Conservation (phyloP, 2,797 vertebrate genomes). For the Sparidentex hasta region DNA sequence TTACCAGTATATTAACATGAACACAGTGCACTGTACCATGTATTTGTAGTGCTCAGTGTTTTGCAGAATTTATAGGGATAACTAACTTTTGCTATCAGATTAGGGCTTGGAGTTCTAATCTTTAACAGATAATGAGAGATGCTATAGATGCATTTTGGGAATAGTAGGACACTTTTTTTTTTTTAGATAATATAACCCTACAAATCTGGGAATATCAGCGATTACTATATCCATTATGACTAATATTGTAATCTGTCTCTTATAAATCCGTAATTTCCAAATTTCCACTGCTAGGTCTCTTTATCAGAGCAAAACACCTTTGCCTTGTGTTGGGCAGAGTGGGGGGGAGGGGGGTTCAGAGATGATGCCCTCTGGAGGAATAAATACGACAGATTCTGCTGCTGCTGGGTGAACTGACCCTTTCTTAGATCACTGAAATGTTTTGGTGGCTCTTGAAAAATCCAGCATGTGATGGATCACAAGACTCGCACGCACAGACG, state of each 20-base stretch:
- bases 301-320: too few species aligned
- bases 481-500: background rate
- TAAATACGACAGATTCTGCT: too few species aligned
- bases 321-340: too few species aligned
- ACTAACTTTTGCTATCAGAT: background rate
- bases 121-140: background rate
- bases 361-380: too few species aligned
- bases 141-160: background rate
- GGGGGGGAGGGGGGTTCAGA: too few species aligned
- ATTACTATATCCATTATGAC: background rate
- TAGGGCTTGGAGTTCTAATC: background rate
- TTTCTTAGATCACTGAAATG: background rate
- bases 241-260: background rate
- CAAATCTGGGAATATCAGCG: background rate
- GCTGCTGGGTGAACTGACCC: too few species aligned
- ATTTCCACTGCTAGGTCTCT: too few species aligned
- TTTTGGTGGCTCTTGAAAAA: background rate
- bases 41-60: background rate
- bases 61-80: background rate
- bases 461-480: constrained; percentile 1
- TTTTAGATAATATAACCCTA: background rate
- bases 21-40: background rate
- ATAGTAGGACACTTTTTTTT: background rate
- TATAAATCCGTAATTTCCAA: too few species aligned
- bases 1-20: background rate